phyloP scores from a whole-genome alignment of 2,113 vertebrate genomes.

The Pogonocichla stellata region DNA sequence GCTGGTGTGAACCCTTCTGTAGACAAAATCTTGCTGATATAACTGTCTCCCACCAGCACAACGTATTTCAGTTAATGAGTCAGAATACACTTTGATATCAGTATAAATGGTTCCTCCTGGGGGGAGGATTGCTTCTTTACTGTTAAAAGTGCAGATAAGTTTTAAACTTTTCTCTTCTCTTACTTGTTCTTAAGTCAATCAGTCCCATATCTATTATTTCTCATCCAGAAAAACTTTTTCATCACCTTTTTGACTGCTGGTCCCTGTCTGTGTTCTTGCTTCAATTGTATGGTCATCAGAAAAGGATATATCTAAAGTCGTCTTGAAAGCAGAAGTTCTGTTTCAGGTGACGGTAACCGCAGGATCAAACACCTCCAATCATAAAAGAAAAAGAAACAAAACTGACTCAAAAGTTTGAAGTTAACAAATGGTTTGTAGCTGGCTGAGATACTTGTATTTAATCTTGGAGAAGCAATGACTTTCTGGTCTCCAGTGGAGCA shows the following conservation, averaged over 20 bases:
- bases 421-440: background rate
- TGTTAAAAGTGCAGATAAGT: conserved; percentile 27
- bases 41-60: conserved; percentile 23
- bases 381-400: conserved; percentile 42
- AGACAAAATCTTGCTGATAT: conserved; percentile 44
- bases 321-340: conserved; percentile 1
- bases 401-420: background rate
- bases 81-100: conserved; percentile 56
- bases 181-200: conserved; percentile 1
- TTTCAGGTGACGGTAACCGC: background rate
- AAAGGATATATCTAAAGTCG: background rate
- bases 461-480: background rate
- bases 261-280: background rate
- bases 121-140: conserved; percentile 13
- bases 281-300: background rate
- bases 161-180: conserved; percentile 1
- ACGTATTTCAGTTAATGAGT: conserved; percentile 51
- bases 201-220: background rate
- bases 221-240: conserved; percentile 6
- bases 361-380: background rate
- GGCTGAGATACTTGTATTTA: background rate
- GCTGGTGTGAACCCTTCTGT: background rate
- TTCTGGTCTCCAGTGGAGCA: conserved; percentile 8
- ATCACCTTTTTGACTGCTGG: background rate
- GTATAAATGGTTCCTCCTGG: conserved; percentile 16